phyloP scores from a whole-genome alignment of 2,797 vertebrate genomes.

The Rousettus madagascariensis region DNA sequence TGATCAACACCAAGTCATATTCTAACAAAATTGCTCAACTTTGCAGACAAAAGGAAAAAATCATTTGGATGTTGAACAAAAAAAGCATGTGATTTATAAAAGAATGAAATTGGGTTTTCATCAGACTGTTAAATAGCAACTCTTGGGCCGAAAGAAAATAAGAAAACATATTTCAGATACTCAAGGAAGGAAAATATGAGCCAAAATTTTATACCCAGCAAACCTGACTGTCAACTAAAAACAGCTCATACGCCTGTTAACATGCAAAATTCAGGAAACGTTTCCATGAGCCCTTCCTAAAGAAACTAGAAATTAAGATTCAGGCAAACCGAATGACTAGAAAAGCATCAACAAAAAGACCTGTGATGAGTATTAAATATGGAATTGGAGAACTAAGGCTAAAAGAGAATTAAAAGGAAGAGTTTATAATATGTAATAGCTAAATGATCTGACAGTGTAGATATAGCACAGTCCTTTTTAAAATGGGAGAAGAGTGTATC shows the following conservation, averaged over 20 bases:
- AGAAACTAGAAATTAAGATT: not conserved
- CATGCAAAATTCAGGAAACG: not conserved
- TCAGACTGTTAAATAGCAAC: not conserved
- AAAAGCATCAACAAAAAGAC: not conserved
- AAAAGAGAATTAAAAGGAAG: not conserved
- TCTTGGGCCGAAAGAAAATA: slow-evolving; percentile 21
- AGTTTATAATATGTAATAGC: not conserved
- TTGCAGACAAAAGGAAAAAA: not conserved
- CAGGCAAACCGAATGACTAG: not conserved
- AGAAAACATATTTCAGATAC: not conserved
- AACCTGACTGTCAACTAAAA: not conserved
- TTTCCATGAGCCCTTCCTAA: not conserved
- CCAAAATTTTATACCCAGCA: slow-evolving; percentile 42
- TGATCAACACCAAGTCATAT: not conserved
- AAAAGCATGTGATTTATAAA: not conserved
- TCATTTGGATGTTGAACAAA: not conserved
- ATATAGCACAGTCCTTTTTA: not conserved
- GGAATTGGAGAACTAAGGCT: not conserved
- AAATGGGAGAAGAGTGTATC: not conserved
- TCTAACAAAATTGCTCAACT: not conserved
- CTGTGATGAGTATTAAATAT: not conserved
- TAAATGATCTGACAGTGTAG: not conserved
- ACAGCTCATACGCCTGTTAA: not conserved
- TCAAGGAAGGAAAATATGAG: slow-evolving; percentile 11
- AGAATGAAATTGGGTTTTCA: slow-evolving; percentile 10